Percentiles rank a stretch among this genome's conserved stretches.
Conservation (phyloP, 2,113 vertebrate species). For the Prolemur simus region DNA sequence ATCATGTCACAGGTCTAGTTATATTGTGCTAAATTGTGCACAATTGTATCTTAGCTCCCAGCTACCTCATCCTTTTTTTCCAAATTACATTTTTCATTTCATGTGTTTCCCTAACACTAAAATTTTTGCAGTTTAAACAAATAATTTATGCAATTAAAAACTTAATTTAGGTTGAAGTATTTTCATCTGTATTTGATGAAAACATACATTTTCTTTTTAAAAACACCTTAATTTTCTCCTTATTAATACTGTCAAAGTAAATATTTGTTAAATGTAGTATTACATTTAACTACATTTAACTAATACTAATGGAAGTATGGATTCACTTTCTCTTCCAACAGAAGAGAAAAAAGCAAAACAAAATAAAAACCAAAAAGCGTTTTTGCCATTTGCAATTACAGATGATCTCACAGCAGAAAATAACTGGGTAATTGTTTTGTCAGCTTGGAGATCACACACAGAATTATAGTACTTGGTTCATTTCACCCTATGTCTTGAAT, state of each 20-base stretch:
- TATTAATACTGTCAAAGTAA: background rate
- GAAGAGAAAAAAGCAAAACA: background rate
- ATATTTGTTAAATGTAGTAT: conserved; percentile 21
- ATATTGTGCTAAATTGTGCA: background rate
- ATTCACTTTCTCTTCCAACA: conserved; percentile 40
- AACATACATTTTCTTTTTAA: background rate
- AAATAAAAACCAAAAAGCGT: background rate
- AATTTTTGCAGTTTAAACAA: conserved; percentile 1
- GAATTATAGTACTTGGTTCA: conserved; percentile 49
- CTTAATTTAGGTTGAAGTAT: conserved; percentile 27
- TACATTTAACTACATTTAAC: no score
- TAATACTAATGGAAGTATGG: background rate
- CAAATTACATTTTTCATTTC: background rate
- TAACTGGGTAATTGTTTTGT: conserved; percentile 49
- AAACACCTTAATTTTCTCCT: background rate
- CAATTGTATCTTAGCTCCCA: background rate
- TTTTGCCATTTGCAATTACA: background rate
- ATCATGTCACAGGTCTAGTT: background rate
- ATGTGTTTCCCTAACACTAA: background rate
- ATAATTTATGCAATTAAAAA: background rate
- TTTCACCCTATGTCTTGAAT: conserved; percentile 8
- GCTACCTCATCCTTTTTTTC: background rate
- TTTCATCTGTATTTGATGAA: conserved; percentile 12
- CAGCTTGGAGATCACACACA: conserved; percentile 46
- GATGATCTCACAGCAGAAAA: background rate